Conservation (phyloP, 1,140 invertebrate species). For the Tetragnatha versicolor region DNA sequence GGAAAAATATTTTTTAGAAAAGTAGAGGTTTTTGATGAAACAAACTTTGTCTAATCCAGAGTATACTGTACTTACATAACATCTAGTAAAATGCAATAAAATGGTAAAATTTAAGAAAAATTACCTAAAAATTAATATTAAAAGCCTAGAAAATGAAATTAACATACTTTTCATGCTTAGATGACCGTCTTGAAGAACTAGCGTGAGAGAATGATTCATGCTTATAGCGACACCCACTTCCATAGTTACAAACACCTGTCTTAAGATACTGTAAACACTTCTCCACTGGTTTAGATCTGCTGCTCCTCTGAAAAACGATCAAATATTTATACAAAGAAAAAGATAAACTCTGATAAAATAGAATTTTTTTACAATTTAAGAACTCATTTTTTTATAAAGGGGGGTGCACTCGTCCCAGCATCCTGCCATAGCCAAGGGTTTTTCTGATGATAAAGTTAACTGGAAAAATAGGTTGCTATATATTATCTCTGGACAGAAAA, state of each 20-base stretch:
- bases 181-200: conserved; percentile 11
- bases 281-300: conserved; percentile 32
- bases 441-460: neutral
- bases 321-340: too few relatives aligned
- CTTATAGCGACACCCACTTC: conserved; percentile 48
- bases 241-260: conserved; percentile 53
- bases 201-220: conserved; percentile 40
- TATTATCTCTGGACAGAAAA: too few relatives aligned
- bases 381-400: too few relatives aligned
- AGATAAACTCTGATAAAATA: neutral
- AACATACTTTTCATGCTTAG: conserved; percentile 48
- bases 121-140: neutral
- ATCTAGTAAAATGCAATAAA: too few relatives aligned
- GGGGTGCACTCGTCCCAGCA: too few relatives aligned
- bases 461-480: too few relatives aligned
- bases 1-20: too few relatives aligned
- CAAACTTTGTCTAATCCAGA: too few relatives aligned
- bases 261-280: conserved; percentile 55
- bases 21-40: too few relatives aligned
- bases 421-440: too few relatives aligned
- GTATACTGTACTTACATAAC: too few relatives aligned
- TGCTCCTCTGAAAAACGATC: conserved; percentile 47
- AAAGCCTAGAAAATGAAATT: neutral
- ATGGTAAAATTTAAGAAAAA: too few relatives aligned
- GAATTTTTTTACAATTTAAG: neutral